Base-by-base conservation (phyloP, 2,888 invertebrate species). In the Keiferia lycopersicella region DNA sequence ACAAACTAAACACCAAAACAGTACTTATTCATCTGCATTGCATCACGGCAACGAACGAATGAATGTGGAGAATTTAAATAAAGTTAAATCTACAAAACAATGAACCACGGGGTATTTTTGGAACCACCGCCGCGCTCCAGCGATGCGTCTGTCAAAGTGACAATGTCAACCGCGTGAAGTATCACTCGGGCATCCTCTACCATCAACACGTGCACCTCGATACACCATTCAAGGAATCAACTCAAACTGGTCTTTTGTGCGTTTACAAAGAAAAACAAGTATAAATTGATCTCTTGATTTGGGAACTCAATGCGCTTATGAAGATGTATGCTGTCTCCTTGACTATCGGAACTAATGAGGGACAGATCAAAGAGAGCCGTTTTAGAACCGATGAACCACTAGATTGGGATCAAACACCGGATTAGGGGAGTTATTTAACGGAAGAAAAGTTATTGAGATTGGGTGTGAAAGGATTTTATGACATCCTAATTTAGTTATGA, bases 321-420 rank as follows among this genome's bases (percentile, higher is more conserved):
- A n/a, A n/a, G 30, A 26, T n/a, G 30, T 56, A n/a, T 1, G 11
- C 3, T 16, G 51, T 53, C 10, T n/a, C 22, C 56, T 6, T n/a
- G n/a, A 0, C 12, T 16, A 30, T 34, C 8, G 56, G 56, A 56
- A 56, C 56, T 56, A 56, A 30, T 56, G 26, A 30, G 26, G 14
- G 8, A 56, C 56, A 14, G 56, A 56, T 56, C 56, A 56, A 56
- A 56, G 56, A 34, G 16, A n/a, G 56, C 22, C 1, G 26, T 56
- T 56, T 56, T 56, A 14, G 56, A 30, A 56, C 56, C 10, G 22
- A n/a, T 30, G 26, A 7, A 22, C 22, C 30, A 7, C 7, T n/a
- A 2, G n/a, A 53, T 22, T 20, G 26, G 1, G 53, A 30, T 56
- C 26, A 14, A n/a, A 30, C 56, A 3, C 56, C 56, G 30, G 30